These are phyloP conservation scores for Oreochromis aureus DNA, from an alignment of 2,113 vertebrate genomes.

Conservation along the genomic window DNA sequence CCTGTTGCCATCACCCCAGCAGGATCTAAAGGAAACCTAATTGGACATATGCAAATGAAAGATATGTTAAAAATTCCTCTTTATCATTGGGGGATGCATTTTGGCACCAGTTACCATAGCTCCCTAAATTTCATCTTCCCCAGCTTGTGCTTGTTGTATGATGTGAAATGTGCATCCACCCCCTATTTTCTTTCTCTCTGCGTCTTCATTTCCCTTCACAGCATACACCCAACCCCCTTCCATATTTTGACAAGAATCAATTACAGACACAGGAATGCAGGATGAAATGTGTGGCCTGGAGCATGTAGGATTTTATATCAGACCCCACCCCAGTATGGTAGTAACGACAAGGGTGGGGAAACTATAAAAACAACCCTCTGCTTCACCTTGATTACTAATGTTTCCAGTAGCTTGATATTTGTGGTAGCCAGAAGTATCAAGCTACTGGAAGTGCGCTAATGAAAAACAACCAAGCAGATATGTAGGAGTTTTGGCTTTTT, in stretches of 20 bases:
- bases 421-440: not conserved
- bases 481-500: constrained; percentile 22
- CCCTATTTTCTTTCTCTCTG: not conserved
- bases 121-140: constrained; percentile 32
- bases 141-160: constrained; percentile 7
- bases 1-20: not conserved
- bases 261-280: constrained; percentile 42
- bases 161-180: constrained; percentile 25
- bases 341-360: constrained; percentile 26
- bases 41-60: constrained; percentile 58
- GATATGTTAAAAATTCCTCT: constrained; percentile 45
- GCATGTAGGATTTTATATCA: constrained; percentile 25
- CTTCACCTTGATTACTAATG: not conserved
- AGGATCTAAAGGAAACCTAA: constrained; percentile 31
- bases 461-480: constrained; percentile 42
- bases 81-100: constrained; percentile 35
- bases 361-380: constrained; percentile 33
- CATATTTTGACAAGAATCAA: constrained; percentile 40
- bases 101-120: constrained; percentile 19
- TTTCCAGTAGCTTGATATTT: not conserved
- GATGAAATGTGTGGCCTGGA: constrained; percentile 34
- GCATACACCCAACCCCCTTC: constrained; percentile 9
- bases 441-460: constrained; percentile 26
- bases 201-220: not conserved
- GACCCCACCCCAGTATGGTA: constrained; percentile 14